Conservation (phyloP, 1,140 invertebrate species). For the Drosophila eugracilis region DNA sequence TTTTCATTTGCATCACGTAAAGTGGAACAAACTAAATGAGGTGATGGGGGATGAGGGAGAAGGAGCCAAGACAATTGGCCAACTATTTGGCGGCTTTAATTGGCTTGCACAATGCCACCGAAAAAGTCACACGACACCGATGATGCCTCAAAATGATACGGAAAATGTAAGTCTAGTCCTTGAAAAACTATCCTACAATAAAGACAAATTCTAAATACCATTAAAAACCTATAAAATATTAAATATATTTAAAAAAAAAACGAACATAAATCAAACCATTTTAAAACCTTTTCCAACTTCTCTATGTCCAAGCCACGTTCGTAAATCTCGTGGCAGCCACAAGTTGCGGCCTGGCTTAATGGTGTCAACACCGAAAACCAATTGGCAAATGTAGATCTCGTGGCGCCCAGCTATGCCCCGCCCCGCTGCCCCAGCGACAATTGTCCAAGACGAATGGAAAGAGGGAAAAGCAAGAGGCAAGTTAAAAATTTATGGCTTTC, state of each 20-base stretch:
- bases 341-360: conserved; percentile 37
- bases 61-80: conserved; percentile 27
- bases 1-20: conserved; percentile 31
- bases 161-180: no score
- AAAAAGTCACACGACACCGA: conserved; percentile 5
- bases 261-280: no score
- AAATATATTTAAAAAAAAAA: no score
- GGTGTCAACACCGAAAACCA: conserved; percentile 57
- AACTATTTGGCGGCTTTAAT: conserved; percentile 60
- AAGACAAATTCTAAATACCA: background rate
- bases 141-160: no score
- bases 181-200: background rate
- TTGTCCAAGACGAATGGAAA: conserved; percentile 4
- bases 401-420: conserved; percentile 10
- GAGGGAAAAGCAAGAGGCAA: conserved; percentile 1
- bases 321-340: conserved; percentile 6
- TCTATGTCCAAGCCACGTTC: background rate
- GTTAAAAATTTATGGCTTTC: conserved; percentile 68
- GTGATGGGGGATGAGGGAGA: background rate
- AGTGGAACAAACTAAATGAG: conserved; percentile 34
- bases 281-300: background rate
- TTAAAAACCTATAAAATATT: no score
- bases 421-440: conserved; percentile 4
- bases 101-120: conserved; percentile 52
- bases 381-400: conserved; percentile 33